These are phyloP conservation scores for Erythrocebus patas DNA, from an alignment of 2,113 vertebrate species.

Conservation along the genomic window DNA sequence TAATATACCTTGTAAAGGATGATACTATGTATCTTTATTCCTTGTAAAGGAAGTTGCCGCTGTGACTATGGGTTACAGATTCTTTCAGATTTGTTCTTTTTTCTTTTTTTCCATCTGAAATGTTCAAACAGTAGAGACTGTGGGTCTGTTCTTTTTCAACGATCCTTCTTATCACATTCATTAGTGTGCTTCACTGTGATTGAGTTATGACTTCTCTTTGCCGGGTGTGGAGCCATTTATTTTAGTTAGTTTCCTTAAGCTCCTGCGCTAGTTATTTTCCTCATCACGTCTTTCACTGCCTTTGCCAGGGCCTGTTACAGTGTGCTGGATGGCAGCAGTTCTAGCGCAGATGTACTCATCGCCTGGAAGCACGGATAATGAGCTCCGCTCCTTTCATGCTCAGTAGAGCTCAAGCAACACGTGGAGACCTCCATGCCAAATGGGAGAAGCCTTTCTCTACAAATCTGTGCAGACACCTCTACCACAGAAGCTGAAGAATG, in stretches of 20 bases:
- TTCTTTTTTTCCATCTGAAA: background rate
- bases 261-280: background rate
- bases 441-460: background rate
- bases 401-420: background rate
- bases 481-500: background rate
- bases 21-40: background rate
- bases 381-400: background rate
- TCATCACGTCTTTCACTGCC: background rate
- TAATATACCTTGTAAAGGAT: background rate
- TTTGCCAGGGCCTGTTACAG: background rate
- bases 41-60: background rate
- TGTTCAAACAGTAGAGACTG: background rate
- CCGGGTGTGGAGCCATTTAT: background rate
- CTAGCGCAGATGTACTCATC: background rate
- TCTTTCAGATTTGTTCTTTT: background rate
- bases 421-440: background rate
- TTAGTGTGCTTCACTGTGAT: conserved; percentile 32
- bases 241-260: background rate
- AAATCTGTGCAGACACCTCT: background rate
- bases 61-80: background rate
- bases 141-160: conserved; percentile 46
- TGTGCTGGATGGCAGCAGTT: background rate
- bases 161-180: conserved; percentile 43
- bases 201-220: conserved; percentile 51
- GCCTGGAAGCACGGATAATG: background rate